phyloP scores from a whole-genome alignment of 2,797 vertebrate species.

The Nyctalus aviator region DNA sequence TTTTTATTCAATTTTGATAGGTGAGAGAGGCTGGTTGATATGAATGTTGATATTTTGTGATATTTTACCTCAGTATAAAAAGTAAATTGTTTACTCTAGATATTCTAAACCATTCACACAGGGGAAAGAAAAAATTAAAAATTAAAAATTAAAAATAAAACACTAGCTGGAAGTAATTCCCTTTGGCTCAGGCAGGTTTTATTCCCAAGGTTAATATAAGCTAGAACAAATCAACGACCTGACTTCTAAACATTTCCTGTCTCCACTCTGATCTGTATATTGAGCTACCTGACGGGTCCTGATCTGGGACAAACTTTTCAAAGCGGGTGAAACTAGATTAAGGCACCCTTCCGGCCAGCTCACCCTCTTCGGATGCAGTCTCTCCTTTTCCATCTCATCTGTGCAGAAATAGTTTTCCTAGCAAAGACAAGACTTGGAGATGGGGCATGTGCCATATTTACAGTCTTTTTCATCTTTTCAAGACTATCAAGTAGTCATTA shows the following conservation, averaged over 20 bases:
- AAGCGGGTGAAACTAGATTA: not conserved
- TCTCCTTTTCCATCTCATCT: not conserved
- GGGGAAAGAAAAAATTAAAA: not conserved
- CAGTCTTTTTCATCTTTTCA: not conserved
- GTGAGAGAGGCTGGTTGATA: conserved; percentile 27
- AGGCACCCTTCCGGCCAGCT: not conserved
- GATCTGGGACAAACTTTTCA: not conserved
- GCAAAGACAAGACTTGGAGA: not conserved
- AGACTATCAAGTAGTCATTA: not conserved
- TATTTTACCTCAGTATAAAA: conserved; percentile 60
- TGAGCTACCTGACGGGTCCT: conserved; percentile 6
- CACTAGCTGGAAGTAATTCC: conserved; percentile 51
- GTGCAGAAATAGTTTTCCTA: not conserved
- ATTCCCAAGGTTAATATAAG: conserved; percentile 47
- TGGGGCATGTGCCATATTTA: not conserved
- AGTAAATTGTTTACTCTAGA: conserved; percentile 52
- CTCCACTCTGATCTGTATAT: not conserved
- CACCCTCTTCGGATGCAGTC: not conserved
- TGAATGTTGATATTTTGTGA: conserved; percentile 43
- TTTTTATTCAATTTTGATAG: conserved; percentile 1
- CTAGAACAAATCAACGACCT: conserved; percentile 29
- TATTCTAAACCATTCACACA: conserved; percentile 58
- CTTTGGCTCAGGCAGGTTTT: conserved; percentile 34
- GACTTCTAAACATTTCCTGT: conserved; percentile 9
- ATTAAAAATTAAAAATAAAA: too few species aligned